Evolutionary conservation across 2,888 invertebrate species (phyloP).

Genomic region (Thysanoteuthis rhombus): DNA sequence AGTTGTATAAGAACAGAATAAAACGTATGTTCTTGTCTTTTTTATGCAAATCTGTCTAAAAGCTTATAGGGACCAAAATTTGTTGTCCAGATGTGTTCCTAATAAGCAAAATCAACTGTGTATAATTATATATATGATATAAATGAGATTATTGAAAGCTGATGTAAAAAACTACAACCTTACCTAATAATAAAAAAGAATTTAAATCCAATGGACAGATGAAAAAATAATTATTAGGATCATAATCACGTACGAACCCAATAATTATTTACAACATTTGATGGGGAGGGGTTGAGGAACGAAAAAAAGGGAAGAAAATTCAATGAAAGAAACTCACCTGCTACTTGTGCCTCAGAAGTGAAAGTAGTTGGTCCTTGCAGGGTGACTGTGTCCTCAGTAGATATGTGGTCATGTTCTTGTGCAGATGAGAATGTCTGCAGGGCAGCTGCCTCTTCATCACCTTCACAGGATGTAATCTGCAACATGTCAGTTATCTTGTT

Average conservation of each 20-base stretch:
- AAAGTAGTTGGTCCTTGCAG: constrained; percentile 17
- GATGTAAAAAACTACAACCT: background rate
- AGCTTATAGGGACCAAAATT: no score
- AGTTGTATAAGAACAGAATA: no score
- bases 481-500: constrained; percentile 30
- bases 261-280: no score
- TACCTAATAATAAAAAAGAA: background rate
- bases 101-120: no score
- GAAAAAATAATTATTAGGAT: no score
- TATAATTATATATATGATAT: no score
- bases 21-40: no score
- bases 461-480: constrained; percentile 30
- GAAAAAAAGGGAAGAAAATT: background rate
- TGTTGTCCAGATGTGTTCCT: no score
- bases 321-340: background rate
- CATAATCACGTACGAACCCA: no score
- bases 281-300: background rate
- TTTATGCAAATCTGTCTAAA: no score
- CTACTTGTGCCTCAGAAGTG: constrained; percentile 14
- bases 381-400: constrained; percentile 15
- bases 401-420: constrained; percentile 23
- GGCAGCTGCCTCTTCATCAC: constrained; percentile 26
- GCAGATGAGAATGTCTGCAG: constrained; percentile 19
- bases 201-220: background rate
- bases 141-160: no score